Evolutionary conservation across 2,797 vertebrate genomes (phyloP), one percentile per base, ranked within the genome.

Genomic region (Amblyraja radiata): DNA sequence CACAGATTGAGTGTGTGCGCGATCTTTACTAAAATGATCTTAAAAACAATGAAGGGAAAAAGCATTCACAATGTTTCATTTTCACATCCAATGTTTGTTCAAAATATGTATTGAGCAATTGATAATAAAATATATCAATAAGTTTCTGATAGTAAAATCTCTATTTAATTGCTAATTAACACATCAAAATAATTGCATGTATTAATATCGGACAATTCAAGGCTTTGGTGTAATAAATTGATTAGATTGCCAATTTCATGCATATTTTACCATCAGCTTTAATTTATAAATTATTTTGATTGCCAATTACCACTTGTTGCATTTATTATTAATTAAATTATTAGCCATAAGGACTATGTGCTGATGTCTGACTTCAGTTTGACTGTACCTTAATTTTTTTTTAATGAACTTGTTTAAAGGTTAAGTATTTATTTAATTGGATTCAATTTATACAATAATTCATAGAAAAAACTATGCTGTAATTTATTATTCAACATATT

Each of bases 381-480:
- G 6, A 4, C 58, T 14, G 9, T 76, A 92, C 25, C 39, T 28
- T 28, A 92, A 76, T 16, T 92, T 54, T 0, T 36, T 21, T 54
- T 91, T 28, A 54, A 92, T 92, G 18, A 92, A n/a, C 39, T 54
- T 76, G 39, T 76, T 39, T 28, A 36, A 18, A 73, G 11, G 23
- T 92, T 76, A 58, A 54, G 32, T 68, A 74, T 25, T 68, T 74
- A n/a, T 39, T 74, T 92, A 74, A 92, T 92, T 92, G 73, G 36
- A 74, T 74, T 86, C 58, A 90, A 90, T 18, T n/a, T 73, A 76
- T 16, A 92, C 74, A 92, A 92, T 76, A n/a, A 71, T 76, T 76
- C 23, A 21, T 54, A 1, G 46, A 58, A 54, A 54, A 39, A 8
- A 68, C 3, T 36, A 28, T 73, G 39, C 9, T 92, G 28, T 54